A percentile compares a stretch with the other conserved stretches of the same genome.
These are phyloP conservation scores for Anas platyrhynchos DNA, from an alignment of 2,113 vertebrate species.

Conservation along the genomic window DNA sequence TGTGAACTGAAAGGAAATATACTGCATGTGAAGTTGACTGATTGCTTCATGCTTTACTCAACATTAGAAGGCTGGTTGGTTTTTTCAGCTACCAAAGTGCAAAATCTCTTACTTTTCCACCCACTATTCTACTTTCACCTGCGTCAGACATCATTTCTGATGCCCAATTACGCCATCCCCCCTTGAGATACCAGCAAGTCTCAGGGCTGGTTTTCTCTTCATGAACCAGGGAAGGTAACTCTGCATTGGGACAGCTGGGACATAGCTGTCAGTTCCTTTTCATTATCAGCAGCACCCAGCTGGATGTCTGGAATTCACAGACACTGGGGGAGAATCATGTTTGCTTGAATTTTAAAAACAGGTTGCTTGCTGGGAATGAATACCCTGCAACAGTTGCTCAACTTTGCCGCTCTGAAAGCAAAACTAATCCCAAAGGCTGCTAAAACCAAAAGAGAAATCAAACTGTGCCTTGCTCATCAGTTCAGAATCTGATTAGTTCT, in stretches of 20 bases:
- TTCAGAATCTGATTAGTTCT: neutral
- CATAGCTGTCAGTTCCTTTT: slow-evolving; percentile 46
- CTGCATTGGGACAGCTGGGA: slow-evolving; percentile 14
- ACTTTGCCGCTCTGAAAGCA: slow-evolving; percentile 25
- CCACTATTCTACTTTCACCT: neutral
- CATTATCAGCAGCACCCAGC: slow-evolving; percentile 54
- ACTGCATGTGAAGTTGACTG: neutral
- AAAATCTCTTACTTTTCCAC: neutral
- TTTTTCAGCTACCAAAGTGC: neutral
- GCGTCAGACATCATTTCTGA: neutral
- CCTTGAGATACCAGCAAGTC: neutral
- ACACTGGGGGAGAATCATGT: neutral
- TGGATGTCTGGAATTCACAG: slow-evolving; percentile 63
- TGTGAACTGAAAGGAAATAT: neutral
- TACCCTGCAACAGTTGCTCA: slow-evolving; percentile 25
- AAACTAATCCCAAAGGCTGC: neutral
- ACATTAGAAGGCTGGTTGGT: neutral
- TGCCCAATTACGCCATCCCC: fast-evolving
- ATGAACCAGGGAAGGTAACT: neutral
- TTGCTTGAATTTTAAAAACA: slow-evolving; percentile 54
- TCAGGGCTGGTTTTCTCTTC: neutral
- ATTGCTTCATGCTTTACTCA: neutral
- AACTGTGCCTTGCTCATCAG: neutral
- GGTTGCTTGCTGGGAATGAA: slow-evolving; percentile 38
- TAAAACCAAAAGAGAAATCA: slow-evolving; percentile 38